Evolutionary conservation across 1,140 invertebrate genomes (phyloP).

Genomic region (Lepidostoma basale): DNA sequence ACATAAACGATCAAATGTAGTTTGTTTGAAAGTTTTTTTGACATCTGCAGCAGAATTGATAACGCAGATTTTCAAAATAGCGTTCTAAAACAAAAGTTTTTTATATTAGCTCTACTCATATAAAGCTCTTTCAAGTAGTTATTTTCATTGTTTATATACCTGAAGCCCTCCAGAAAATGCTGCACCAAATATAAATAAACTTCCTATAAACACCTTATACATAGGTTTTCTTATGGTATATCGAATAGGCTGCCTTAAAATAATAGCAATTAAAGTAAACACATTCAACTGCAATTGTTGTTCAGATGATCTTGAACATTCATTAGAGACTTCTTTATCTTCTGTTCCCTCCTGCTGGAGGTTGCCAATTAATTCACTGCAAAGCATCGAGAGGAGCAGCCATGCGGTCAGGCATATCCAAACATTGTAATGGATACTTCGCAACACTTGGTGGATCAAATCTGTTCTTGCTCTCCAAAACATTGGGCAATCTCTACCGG

Average conservation of each 20-base stretch:
- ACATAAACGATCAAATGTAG: background rate
- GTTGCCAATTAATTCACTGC: background rate
- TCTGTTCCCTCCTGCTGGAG: background rate
- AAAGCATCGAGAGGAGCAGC: conserved; percentile 10
- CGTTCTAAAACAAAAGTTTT: background rate
- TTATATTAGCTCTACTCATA: background rate
- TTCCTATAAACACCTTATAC: background rate
- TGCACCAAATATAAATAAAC: conserved; percentile 19
- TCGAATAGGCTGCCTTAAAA: background rate
- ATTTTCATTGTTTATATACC: too few species aligned
- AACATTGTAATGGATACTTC: background rate
- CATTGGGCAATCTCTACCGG: background rate
- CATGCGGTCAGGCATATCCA: conserved; percentile 7
- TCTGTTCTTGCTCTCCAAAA: background rate
- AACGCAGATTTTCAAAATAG: background rate
- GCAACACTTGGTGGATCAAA: background rate
- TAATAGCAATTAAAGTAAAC: background rate
- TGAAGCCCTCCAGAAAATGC: background rate
- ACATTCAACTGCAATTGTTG: background rate
- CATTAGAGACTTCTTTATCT: background rate
- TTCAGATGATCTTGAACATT: background rate
- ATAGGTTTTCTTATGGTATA: background rate
- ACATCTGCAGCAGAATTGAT: background rate
- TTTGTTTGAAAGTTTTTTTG: background rate
- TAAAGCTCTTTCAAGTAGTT: background rate